A percentile compares a stretch with the other conserved stretches of the same genome.
phyloP scores from a whole-genome alignment of 2,888 invertebrate species.

The Torymus aiolomorphi region DNA sequence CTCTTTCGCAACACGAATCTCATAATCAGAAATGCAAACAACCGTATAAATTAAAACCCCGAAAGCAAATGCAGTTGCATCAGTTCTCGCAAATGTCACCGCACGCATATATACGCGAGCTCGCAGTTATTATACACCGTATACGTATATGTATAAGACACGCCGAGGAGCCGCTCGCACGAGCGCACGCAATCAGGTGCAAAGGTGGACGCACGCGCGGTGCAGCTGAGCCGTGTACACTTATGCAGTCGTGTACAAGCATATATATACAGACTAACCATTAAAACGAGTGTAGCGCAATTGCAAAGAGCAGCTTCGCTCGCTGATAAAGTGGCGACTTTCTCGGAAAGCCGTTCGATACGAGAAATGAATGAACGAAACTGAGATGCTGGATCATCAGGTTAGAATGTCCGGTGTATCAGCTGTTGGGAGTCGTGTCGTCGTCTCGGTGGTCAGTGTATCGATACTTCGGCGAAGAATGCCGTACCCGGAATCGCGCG shows the following conservation, averaged over 20 bases:
- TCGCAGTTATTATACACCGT: no score
- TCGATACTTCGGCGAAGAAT: conserved; percentile 21
- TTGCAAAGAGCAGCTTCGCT: background rate
- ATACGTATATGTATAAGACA: background rate
- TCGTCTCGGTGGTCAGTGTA: background rate
- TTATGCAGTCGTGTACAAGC: background rate
- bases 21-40: no score
- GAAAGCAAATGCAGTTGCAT: no score
- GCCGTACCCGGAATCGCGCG: background rate
- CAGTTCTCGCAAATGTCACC: no score
- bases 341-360: conserved; percentile 1
- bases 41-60: no score
- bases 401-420: no score
- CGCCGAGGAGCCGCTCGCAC: background rate
- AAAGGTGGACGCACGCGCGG: background rate
- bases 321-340: conserved; percentile 8
- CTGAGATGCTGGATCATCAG: conserved; percentile 23
- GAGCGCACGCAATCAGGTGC: conserved; percentile 37
- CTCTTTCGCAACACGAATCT: no score
- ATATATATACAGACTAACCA: background rate
- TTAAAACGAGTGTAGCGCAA: conserved; percentile 30
- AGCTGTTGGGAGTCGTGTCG: no score
- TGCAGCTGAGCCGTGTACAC: no score
- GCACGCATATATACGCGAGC: no score
- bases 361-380: background rate